Evolutionary conservation across 2,113 vertebrate species (phyloP).

Genomic region (Aythya baeri): DNA sequence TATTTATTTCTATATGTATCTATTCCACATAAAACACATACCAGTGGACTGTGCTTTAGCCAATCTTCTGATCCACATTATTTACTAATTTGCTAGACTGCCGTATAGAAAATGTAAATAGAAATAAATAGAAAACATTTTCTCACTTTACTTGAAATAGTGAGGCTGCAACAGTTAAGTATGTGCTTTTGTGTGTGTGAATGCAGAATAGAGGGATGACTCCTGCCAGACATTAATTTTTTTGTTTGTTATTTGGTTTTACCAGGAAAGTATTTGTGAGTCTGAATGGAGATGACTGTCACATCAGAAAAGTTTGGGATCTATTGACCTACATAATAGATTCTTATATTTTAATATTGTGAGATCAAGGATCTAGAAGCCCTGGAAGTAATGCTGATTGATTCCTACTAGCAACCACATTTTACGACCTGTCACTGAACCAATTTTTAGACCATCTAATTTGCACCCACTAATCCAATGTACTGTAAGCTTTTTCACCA

Average conservation of each 20-base stretch:
- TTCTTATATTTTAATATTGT: not conserved
- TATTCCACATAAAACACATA: not conserved
- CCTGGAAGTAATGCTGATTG: not conserved
- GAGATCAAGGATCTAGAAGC: not conserved
- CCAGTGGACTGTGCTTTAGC: not conserved
- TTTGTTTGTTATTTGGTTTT: not conserved
- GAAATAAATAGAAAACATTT: not conserved
- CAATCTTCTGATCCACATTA: not conserved
- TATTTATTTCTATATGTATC: not conserved
- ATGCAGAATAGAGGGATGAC: not conserved
- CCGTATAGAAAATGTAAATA: not conserved
- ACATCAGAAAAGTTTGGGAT: not conserved
- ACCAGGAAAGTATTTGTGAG: not conserved
- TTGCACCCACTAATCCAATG: not conserved
- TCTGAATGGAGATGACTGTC: not conserved
- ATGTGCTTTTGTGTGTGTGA: not conserved
- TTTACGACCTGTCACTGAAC: not conserved
- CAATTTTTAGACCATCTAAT: not conserved
- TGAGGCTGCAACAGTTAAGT: not conserved
- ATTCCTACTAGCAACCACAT: not conserved
- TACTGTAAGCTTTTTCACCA: conserved; percentile 1
- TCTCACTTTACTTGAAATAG: not conserved
- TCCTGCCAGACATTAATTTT: not conserved
- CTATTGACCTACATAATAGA: not conserved
- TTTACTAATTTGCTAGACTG: not conserved